Percentiles rank a stretch among this genome's conserved stretches.
phyloP scores from a whole-genome alignment of 2,888 invertebrate genomes.

The Cheilosia soror region DNA sequence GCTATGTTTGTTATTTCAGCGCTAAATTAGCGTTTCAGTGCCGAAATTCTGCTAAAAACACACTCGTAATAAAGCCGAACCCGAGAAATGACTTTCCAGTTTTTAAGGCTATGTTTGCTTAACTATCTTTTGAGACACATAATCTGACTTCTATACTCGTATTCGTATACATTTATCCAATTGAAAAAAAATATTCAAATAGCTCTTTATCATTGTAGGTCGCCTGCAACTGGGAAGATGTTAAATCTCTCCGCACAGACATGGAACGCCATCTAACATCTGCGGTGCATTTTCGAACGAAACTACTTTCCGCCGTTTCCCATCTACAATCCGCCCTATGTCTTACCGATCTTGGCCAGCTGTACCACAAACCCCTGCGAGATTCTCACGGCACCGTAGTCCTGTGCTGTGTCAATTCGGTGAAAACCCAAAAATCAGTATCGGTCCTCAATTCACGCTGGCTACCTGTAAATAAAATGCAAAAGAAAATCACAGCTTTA shows the following conservation, averaged over 20 bases:
- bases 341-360: slow-evolving; percentile 96
- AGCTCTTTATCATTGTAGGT: slow-evolving; percentile 85
- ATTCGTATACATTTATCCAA: no score
- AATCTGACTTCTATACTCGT: no score
- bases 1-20: not conserved
- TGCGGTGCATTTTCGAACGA: slow-evolving; percentile 95
- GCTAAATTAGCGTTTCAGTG: no score
- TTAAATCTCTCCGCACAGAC: slow-evolving; percentile 94
- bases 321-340: slow-evolving; percentile 97
- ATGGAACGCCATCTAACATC: slow-evolving; percentile 97
- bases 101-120: no score
- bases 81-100: no score
- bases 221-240: slow-evolving; percentile 98
- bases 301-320: slow-evolving; percentile 95
- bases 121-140: no score
- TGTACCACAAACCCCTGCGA: slow-evolving; percentile 95
- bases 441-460: slow-evolving; percentile 96
- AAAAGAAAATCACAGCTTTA: slow-evolving; percentile 90
- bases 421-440: slow-evolving; percentile 89
- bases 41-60: no score
- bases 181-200: no score
- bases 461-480: slow-evolving; percentile 93
- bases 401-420: slow-evolving; percentile 91
- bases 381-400: slow-evolving; percentile 96
- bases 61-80: no score